Evolutionary conservation across 2,797 vertebrate species (phyloP).

Genomic region (Catostomus latipinnis): DNA sequence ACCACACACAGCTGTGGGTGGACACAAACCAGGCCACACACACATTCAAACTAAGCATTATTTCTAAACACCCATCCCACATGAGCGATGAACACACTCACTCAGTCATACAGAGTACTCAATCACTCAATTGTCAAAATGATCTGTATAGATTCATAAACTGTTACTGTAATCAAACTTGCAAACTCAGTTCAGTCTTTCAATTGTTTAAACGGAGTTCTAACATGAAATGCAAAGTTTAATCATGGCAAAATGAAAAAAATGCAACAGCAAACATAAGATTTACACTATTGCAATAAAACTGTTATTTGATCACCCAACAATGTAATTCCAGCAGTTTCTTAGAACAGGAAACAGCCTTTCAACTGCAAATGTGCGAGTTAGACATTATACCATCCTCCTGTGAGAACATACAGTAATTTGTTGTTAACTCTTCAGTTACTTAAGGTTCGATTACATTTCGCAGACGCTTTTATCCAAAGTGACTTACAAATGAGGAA

Average conservation of each 20-base stretch:
- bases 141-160: constrained; percentile 4
- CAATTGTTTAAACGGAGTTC: not conserved
- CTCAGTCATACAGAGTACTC: not conserved
- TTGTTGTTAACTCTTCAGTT: no score
- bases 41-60: not conserved
- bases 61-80: not conserved
- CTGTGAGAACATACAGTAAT: no score
- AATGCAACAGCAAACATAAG: not conserved
- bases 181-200: not conserved
- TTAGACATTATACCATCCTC: not conserved
- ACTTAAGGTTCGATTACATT: no score
- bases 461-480: no score
- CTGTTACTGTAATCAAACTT: not conserved
- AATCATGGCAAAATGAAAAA: not conserved
- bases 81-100: constrained; percentile 10
- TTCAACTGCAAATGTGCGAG: not conserved
- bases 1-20: not conserved
- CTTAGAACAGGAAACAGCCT: not conserved
- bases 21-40: not conserved
- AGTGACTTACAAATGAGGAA: no score
- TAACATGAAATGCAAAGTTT: not conserved
- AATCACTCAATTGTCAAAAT: not conserved
- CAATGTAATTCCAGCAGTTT: not conserved
- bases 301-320: not conserved
- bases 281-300: not conserved